Base-by-base conservation (phyloP, 2,888 invertebrate genomes). In the Allygus modestus region DNA sequence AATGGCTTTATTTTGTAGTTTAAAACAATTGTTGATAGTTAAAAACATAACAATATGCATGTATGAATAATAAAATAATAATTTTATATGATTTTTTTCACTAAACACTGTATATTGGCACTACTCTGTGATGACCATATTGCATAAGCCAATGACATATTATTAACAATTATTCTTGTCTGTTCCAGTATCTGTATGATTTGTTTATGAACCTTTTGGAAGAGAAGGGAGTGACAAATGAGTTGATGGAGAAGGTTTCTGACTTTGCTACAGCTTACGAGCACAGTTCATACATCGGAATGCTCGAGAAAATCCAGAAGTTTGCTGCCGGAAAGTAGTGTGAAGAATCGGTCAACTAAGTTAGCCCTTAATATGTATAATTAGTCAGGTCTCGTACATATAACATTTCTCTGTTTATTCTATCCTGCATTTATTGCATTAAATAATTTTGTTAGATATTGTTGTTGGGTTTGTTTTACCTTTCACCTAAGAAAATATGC, bases 171-270 rank as follows among this genome's bases (percentile, higher is more conserved):
- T 37, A 4, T 9, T 37, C 5, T 54, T 54, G 7, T 65, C 26
- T 86, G 89, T 93, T 93, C 20, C 92, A 97, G 97, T 97, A 97
- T 89, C 92, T 99, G 82, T 99, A 99, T 89, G 98, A 99, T 90
- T 92, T 98, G 75, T 92, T 99, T 87, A 96, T 99, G 95, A 98
- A 98, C 89, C 93, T 98, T 87, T 92, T 99, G 84, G 99, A 99
- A 90, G 99, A 99, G 90, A 97, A 99, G 88, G 99, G 99, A 46
- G 92, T 99, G 86, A 95, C 96, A 89, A 97, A 97, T 89, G 97
- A 97, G 86, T 99, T 99, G 91, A 96, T 95, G 0, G 96, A 97
- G 88, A 96, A 98, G 89, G 90, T 99, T 26, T 94, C 97, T 0
- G 95, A 96, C 86, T 94, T 97, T 90, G 96, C 97, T 89, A 99